Conservation (phyloP, 1,140 invertebrate species). For the Eufriesea mexicana region DNA sequence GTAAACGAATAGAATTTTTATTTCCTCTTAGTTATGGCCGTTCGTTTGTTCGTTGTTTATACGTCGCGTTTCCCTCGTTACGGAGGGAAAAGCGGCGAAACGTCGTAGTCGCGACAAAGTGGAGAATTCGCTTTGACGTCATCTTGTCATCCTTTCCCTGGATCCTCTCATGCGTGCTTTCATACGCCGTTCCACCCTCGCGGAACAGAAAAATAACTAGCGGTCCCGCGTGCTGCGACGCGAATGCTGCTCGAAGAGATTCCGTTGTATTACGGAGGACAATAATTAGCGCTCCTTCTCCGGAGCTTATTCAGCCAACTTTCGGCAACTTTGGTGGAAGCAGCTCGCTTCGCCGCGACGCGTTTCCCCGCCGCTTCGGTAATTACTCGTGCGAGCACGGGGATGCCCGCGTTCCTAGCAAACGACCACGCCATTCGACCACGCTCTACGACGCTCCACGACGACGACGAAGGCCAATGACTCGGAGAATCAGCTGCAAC, state of each 20-base stretch:
- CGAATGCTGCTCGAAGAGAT: slow-evolving; percentile 12
- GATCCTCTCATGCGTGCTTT: background rate
- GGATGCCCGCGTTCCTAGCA: background rate
- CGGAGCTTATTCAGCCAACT: slow-evolving; percentile 31
- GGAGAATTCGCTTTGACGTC: background rate
- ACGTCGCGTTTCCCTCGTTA: background rate
- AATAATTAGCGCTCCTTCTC: slow-evolving; percentile 53
- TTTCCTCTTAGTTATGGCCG: background rate
- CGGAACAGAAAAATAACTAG: slow-evolving; percentile 21
- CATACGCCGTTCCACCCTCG: too few species aligned
- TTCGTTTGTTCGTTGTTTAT: background rate
- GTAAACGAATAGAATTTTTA: slow-evolving; percentile 10
- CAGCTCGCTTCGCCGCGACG: background rate
- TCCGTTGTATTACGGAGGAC: slow-evolving; percentile 12
- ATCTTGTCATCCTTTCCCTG: background rate
- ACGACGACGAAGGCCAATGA: slow-evolving; percentile 30
- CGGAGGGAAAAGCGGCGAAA: background rate
- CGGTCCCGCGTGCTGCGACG: background rate
- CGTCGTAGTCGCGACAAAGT: too few species aligned
- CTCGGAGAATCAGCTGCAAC: slow-evolving; percentile 4
- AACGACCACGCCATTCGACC: background rate
- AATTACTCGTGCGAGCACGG: slow-evolving; percentile 31
- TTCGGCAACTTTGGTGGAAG: slow-evolving; percentile 25
- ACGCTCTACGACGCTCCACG: background rate
- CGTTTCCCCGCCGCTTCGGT: slow-evolving; percentile 17